Evolutionary conservation across 2,888 invertebrate species (phyloP).

Genomic region (Pelosia muscerda): DNA sequence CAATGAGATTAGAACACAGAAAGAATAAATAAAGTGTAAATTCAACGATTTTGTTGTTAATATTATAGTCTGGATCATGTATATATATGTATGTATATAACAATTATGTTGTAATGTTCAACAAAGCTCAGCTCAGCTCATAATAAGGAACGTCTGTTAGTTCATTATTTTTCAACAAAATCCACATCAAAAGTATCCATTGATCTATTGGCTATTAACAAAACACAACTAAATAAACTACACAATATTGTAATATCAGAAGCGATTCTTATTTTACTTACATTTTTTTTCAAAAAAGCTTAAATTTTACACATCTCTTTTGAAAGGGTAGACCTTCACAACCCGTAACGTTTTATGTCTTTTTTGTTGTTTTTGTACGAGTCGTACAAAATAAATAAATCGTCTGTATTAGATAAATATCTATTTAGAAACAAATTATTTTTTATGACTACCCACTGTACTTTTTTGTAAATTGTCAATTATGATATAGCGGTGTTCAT

Average conservation of each 20-base stretch:
- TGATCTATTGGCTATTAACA: slow-evolving; percentile 32
- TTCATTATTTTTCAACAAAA: slow-evolving; percentile 1
- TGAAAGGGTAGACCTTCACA: slow-evolving; percentile 50
- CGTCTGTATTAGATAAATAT: background rate
- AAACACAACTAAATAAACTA: slow-evolving; percentile 69
- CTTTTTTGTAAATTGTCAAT: no score
- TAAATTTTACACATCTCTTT: slow-evolving; percentile 52
- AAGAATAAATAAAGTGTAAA: background rate
- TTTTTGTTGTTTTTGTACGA: slow-evolving; percentile 3
- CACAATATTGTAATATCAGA: slow-evolving; percentile 65
- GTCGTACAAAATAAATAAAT: background rate
- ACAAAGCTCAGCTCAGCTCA: no score
- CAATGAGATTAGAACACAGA: background rate
- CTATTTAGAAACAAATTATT: background rate
- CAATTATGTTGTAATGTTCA: no score
- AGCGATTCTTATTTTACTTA: slow-evolving; percentile 75
- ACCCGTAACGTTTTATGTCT: slow-evolving; percentile 24
- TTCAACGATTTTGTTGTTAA: background rate
- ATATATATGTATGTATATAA: no score
- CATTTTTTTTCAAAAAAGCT: slow-evolving; percentile 71
- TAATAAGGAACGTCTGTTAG: background rate
- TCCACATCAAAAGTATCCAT: slow-evolving; percentile 35
- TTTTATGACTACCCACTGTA: background rate
- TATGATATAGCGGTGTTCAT: background rate
- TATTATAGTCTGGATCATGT: background rate